These are phyloP conservation scores for Acestrorhynchus altus DNA, from an alignment of 2,797 vertebrate species.

Conservation along the genomic window DNA sequence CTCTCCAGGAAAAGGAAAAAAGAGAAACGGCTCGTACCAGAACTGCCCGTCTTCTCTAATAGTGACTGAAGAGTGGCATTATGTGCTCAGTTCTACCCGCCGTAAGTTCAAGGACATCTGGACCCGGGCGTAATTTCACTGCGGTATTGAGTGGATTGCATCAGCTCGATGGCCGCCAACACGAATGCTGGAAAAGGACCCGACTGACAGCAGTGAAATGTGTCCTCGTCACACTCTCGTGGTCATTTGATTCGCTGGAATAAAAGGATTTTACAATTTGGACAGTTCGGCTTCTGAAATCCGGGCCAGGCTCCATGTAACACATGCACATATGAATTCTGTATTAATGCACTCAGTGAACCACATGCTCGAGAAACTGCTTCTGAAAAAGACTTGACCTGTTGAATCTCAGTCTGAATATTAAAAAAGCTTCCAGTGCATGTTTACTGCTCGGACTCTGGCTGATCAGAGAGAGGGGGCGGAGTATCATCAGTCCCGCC, in stretches of 20 bases:
- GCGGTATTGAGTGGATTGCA: not conserved
- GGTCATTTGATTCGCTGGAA: not conserved
- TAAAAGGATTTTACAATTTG: not conserved
- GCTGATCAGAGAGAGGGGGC: too few species aligned
- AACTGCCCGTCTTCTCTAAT: conserved; percentile 31
- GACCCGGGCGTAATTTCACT: not conserved
- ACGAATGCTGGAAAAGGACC: not conserved
- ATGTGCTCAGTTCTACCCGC: conserved; percentile 27
- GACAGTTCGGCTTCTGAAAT: not conserved
- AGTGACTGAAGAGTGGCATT: conserved; percentile 45
- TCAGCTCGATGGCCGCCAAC: not conserved
- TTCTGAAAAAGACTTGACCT: too few species aligned
- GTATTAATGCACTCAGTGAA: not conserved
- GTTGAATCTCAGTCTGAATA: too few species aligned
- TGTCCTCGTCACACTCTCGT: not conserved
- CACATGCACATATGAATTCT: not conserved
- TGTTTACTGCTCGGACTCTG: too few species aligned
- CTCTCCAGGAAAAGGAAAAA: conserved; percentile 18
- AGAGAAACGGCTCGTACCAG: conserved; percentile 5
- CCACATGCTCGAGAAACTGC: too few species aligned
- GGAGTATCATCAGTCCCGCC: too few species aligned
- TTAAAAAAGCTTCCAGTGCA: too few species aligned
- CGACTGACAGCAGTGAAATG: not conserved
- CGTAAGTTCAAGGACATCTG: conserved; percentile 21
- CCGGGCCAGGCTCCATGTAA: not conserved